phyloP scores from a whole-genome alignment of 2,797 vertebrate species.

The Myioborus miniatus region DNA sequence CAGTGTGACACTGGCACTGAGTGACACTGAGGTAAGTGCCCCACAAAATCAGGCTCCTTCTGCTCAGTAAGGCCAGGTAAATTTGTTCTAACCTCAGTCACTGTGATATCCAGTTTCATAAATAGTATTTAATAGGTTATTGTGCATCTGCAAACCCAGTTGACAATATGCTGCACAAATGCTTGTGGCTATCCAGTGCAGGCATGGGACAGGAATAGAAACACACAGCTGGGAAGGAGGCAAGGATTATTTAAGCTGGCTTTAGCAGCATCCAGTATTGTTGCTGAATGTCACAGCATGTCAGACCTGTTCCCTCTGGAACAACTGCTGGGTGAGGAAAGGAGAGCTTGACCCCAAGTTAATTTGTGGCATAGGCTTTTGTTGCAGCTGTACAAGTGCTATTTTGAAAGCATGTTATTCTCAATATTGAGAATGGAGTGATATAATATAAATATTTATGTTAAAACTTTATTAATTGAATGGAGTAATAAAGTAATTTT shows the following conservation, averaged over 20 bases:
- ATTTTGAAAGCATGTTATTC: not conserved
- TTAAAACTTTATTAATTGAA: not conserved
- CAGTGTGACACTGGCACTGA: not conserved
- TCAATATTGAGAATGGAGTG: not conserved
- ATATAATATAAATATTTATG: not conserved
- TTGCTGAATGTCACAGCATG: not conserved
- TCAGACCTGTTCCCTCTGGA: not conserved
- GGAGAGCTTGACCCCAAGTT: not conserved
- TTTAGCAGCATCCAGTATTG: not conserved
- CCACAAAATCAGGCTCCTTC: not conserved
- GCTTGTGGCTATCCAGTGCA: not conserved
- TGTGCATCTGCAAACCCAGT: not conserved
- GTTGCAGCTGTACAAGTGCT: not conserved
- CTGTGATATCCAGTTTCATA: not conserved
- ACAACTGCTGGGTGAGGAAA: not conserved
- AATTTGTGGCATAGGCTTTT: not conserved
- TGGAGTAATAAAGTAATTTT: not conserved
- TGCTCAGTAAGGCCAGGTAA: not conserved
- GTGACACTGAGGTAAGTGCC: not conserved
- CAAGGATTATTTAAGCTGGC: conserved; percentile 28
- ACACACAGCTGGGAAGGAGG: conserved; percentile 49
- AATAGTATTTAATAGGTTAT: not conserved
- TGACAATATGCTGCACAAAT: not conserved
- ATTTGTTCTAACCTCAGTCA: not conserved
- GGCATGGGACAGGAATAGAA: conserved; percentile 49